phyloP scores from a whole-genome alignment of 2,113 vertebrate genomes.

The Onychostruthus taczanowskii region DNA sequence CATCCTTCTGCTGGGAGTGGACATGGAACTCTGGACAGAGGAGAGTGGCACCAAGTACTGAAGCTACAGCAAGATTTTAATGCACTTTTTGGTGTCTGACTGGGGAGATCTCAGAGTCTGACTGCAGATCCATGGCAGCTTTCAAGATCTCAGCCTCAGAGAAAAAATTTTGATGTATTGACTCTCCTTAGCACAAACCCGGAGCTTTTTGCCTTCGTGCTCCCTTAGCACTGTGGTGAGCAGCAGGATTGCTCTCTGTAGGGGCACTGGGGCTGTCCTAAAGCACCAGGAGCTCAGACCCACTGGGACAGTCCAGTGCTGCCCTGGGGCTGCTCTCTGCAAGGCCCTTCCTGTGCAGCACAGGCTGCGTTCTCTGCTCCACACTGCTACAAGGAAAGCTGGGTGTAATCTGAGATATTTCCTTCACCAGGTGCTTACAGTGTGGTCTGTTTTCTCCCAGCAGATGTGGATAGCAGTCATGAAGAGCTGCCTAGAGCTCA shows the following conservation, averaged over 20 bases:
- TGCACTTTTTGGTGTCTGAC: background rate
- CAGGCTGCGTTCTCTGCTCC: background rate
- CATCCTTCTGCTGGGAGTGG: background rate
- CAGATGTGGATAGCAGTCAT: background rate
- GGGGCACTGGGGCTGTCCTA: background rate
- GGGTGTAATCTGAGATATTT: background rate
- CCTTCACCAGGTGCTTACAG: fast-evolving
- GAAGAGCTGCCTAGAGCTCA: background rate
- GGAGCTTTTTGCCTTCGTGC: background rate
- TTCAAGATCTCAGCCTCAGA: background rate
- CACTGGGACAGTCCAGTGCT: background rate
- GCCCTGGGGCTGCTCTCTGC: background rate
- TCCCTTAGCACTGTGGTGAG: background rate
- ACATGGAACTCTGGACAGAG: background rate
- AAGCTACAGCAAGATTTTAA: background rate
- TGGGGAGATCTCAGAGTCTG: background rate
- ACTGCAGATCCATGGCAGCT: background rate
- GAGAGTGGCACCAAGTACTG: background rate
- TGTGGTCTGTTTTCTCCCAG: background rate
- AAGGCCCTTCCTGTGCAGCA: background rate
- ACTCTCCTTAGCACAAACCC: background rate
- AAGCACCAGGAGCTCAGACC: background rate
- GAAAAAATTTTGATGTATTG: background rate
- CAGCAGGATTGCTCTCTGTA: background rate
- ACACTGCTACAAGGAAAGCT: background rate